Conservation (phyloP, 2,797 vertebrate species). For the Silurus lanzhouensis region DNA sequence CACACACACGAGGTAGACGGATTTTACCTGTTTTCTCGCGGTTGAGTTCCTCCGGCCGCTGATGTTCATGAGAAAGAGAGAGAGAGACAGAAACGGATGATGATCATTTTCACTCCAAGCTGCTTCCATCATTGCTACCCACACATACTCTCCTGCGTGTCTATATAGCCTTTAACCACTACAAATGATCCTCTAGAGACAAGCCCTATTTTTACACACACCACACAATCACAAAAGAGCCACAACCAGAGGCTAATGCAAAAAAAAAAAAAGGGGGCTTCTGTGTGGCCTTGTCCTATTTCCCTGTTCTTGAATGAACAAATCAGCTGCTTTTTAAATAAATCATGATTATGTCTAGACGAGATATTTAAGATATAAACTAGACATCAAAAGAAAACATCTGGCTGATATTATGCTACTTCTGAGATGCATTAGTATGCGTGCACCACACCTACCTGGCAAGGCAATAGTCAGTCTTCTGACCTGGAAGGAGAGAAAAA, state of each 20-base stretch:
- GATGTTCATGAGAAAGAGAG: conserved; percentile 43
- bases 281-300: conserved; percentile 32
- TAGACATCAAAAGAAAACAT: conserved; percentile 39
- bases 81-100: conserved; percentile 48
- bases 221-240: neutral
- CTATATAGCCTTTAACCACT: conserved; percentile 36
- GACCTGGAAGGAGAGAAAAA: conserved; percentile 77
- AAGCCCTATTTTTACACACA: conserved; percentile 68
- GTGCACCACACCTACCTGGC: conserved; percentile 84
- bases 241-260: conserved; percentile 20
- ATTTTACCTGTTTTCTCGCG: conserved; percentile 91
- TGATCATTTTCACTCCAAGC: conserved; percentile 37
- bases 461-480: conserved; percentile 91
- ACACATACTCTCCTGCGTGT: neutral
- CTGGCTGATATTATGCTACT: conserved; percentile 29
- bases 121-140: conserved; percentile 25
- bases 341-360: conserved; percentile 54
- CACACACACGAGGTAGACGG: conserved; percentile 33
- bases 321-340: conserved; percentile 57
- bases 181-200: conserved; percentile 59
- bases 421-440: conserved; percentile 24
- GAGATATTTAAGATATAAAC: conserved; percentile 32
- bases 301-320: conserved; percentile 27
- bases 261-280: conserved; percentile 15
- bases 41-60: conserved; percentile 88